Evolutionary conservation across 2,113 vertebrate genomes (phyloP).

Genomic region (Harpagus bidentatus): DNA sequence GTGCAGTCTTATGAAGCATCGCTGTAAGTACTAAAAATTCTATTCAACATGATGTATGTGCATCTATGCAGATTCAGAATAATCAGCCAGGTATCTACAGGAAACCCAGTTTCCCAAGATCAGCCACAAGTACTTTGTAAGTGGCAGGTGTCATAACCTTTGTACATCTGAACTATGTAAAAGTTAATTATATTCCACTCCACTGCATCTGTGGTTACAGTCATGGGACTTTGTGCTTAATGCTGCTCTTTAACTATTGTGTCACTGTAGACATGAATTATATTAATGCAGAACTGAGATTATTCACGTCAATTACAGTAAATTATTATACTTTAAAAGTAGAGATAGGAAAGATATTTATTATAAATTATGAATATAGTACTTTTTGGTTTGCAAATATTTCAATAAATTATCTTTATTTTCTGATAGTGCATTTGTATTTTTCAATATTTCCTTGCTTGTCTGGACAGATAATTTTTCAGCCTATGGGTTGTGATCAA

Average conservation of each 20-base stretch:
- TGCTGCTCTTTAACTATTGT: background rate
- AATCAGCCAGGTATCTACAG: background rate
- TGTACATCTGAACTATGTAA: background rate
- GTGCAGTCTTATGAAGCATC: background rate
- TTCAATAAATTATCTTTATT: background rate
- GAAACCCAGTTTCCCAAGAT: background rate
- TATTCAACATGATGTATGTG: background rate
- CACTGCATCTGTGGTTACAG: background rate
- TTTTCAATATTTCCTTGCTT: background rate
- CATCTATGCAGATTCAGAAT: background rate
- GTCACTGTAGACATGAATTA: background rate
- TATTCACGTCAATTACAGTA: background rate
- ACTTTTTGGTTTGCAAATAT: background rate
- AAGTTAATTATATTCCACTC: slow-evolving; percentile 11
- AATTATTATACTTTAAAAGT: background rate
- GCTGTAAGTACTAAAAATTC: background rate
- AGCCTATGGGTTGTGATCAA: background rate
- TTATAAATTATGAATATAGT: background rate
- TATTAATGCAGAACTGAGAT: background rate
- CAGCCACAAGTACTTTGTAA: background rate
- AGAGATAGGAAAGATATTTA: background rate
- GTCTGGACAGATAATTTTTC: background rate
- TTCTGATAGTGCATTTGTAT: background rate
- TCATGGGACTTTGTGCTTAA: background rate
- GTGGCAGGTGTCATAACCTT: background rate